Conservation (phyloP, 1,140 invertebrate species). For the Macrobrachium nipponense region DNA sequence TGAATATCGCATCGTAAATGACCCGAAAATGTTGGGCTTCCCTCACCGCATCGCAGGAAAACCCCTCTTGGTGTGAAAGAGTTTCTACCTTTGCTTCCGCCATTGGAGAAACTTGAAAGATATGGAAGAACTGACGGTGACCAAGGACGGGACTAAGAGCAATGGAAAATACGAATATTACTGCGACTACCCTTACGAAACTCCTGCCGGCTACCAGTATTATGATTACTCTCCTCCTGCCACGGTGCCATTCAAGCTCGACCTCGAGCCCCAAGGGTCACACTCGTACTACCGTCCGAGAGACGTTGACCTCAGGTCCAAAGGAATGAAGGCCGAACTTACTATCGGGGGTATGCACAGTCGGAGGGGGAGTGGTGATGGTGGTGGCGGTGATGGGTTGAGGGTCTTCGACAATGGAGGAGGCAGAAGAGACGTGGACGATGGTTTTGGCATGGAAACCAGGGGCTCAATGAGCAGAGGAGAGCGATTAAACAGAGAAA, state of each 20-base stretch:
- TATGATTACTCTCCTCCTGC: conserved; percentile 11
- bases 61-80: no score
- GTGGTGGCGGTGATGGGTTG: background rate
- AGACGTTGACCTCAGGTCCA: conserved; percentile 14
- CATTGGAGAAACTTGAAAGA: no score
- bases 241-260: conserved; percentile 20
- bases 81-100: no score
- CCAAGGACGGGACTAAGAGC: background rate
- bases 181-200: conserved; percentile 21
- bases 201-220: conserved; percentile 18
- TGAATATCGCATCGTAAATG: no score
- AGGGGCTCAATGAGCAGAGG: background rate
- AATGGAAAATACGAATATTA: conserved; percentile 42
- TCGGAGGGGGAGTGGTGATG: background rate
- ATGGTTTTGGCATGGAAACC: background rate
- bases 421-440: background rate
- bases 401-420: background rate
- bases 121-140: no score
- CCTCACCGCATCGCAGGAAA: no score
- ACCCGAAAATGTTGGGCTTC: no score
- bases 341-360: background rate
- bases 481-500: background rate
- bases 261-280: conserved; percentile 12
- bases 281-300: conserved; percentile 22
- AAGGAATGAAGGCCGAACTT: background rate